A percentile compares a stretch with the other conserved stretches of the same genome.
phyloP scores from a whole-genome alignment of 2,797 vertebrate species.

The Vespertilio murinus region DNA sequence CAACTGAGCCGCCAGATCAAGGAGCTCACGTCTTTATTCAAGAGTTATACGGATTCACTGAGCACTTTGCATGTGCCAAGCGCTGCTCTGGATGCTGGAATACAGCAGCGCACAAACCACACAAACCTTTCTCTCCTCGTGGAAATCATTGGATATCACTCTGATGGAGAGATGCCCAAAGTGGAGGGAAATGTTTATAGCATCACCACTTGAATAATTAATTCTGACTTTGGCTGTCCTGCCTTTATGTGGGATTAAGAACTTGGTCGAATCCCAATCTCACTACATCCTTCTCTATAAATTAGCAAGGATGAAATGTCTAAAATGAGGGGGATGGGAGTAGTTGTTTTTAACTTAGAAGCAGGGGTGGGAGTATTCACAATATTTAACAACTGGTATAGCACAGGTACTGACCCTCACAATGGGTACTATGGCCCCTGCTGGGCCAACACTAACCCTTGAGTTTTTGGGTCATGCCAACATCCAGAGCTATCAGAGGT shows the following conservation, averaged over 20 bases:
- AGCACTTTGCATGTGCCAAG: not conserved
- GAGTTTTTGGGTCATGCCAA: not conserved
- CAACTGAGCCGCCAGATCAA: not conserved
- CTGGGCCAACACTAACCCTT: not conserved
- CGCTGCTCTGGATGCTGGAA: not conserved
- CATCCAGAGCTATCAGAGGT: not conserved
- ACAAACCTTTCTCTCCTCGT: not conserved
- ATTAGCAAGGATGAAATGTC: not conserved
- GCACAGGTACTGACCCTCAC: not conserved
- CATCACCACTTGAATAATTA: not conserved
- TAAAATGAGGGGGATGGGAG: not conserved
- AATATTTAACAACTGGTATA: not conserved
- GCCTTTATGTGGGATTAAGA: not conserved
- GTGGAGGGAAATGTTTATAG: not conserved
- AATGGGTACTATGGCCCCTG: not conserved
- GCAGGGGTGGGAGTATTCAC: not conserved
- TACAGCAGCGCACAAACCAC: not conserved
- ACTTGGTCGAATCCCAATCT: not conserved
- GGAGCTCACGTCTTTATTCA: not conserved
- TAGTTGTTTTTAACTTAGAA: slow-evolving; percentile 21
- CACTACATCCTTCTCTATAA: not conserved
- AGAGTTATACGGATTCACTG: not conserved
- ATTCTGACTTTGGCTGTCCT: not conserved
- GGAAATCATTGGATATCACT: not conserved
- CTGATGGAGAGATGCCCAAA: not conserved